Base-by-base conservation (phyloP, 2,113 vertebrate genomes). In the Cryptotis parvus region DNA sequence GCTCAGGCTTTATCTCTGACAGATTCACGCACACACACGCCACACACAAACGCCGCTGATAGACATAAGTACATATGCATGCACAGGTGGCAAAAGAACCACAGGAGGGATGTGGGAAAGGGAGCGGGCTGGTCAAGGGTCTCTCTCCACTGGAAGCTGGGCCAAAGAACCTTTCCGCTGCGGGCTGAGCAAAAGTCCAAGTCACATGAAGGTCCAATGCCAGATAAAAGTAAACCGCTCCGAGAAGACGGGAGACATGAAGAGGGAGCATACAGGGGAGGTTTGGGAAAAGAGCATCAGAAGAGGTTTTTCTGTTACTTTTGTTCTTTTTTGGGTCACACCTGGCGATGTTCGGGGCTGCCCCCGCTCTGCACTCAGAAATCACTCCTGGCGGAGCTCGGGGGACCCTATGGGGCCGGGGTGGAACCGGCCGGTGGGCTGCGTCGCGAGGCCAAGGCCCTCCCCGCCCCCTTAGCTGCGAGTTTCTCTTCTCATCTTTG, bases 1-100 rank as follows among this genome's bases (percentile, higher is more conserved):
- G 95, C 91, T 93, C 95, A 96, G 95, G 94, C 92, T 89, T 90
- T 75, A 93, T 80, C 92, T 80, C 70, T 94, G 96, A 94, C 92
- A 94, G 92, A 80, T 96, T 96, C 96, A 96, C 96, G 96, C 97
- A 98, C 93, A 97, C 84, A 93, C n/a, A 95, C 95, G 92, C 96
- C 95, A 58, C 95, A 97, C 94, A 97, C 52, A 94, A n/a, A n/a
- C n/a, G n/a, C 96, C n/a, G n/a, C n/a, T n/a, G n/a, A 49, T 49
- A 49, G 45, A 96, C 95, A 97, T 91, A 97, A 95, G 66, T 94
- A 77, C 94, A 95, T 91, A 95, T 86, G 95, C 89, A 96, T 97
- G 91, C 91, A 68, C 89, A 91, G 61, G 92, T 41, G 89, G 97
- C 96, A 91, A 94, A 10, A 94, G 96, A 97, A 96, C 92, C 93